A percentile compares a stretch with the other conserved stretches of the same genome.
Evolutionary conservation across 2,888 invertebrate genomes (phyloP).

Genomic region (Melipona beecheii): DNA sequence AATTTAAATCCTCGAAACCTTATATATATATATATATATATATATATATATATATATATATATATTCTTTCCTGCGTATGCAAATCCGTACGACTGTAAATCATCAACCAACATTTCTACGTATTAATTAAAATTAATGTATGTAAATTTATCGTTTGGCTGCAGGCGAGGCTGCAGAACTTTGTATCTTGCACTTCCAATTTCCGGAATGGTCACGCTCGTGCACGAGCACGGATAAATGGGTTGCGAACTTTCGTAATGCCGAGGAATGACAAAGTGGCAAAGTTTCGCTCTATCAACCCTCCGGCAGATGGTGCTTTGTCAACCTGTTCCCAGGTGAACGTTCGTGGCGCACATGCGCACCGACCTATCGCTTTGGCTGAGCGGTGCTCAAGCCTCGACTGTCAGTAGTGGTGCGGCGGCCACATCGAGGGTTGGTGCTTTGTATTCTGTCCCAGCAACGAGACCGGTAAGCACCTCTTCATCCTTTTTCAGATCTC

Average conservation of each 20-base stretch:
- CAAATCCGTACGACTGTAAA: not conserved
- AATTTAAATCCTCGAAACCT: too few species aligned
- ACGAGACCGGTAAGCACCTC: slow-evolving; percentile 51
- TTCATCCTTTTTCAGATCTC: slow-evolving; percentile 4
- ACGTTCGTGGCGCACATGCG: slow-evolving; percentile 3
- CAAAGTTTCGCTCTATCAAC: slow-evolving; percentile 8
- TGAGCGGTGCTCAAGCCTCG: slow-evolving; percentile 63
- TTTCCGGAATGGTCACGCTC: not conserved
- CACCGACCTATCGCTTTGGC: slow-evolving; percentile 32
- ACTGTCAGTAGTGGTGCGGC: slow-evolving; percentile 71
- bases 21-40: too few species aligned
- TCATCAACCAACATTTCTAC: not conserved
- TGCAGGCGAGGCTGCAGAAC: not conserved
- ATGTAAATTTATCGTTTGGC: not conserved
- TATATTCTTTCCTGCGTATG: not conserved
- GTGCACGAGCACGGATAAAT: not conserved
- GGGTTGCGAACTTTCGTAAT: slow-evolving; percentile 4
- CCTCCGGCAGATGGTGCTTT: slow-evolving; percentile 35
- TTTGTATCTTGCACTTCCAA: not conserved
- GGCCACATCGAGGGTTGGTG: slow-evolving; percentile 43
- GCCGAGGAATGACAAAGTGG: slow-evolving; percentile 1
- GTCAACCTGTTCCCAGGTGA: slow-evolving; percentile 36
- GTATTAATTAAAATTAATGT: not conserved
- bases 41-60: too few species aligned
- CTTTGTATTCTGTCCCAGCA: slow-evolving; percentile 16